Evolutionary conservation across 1,140 invertebrate species (phyloP), one percentile per base, ranked within the genome.

Genomic region (Trissolcus basalis): DNA sequence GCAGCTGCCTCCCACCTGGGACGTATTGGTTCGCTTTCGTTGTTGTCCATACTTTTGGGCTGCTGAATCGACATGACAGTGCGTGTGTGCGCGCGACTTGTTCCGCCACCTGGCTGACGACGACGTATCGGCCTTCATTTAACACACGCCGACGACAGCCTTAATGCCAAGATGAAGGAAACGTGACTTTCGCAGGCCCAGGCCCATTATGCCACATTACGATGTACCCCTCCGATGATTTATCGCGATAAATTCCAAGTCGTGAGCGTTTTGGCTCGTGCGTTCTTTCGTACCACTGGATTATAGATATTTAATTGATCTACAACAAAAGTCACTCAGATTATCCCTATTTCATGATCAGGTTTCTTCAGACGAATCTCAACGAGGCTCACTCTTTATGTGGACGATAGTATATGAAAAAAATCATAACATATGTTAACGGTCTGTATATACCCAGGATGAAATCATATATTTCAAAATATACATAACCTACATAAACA

Each of bases 1-100:
- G 68, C 77, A 79, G 77, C 77, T 79, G 77, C 72, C 77, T 79
- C 77, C 77, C 72, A 79, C 72, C 77, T 79, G 77, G 77, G 64
- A 78, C 48, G 49, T 72, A 64, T 74, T 69, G 70, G 45, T 60
- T 77, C 41, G 56, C 51, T 53, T 58, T 68, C 55, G 59, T 36
- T 69, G 69, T 58, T 64, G 65, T 74, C 19, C 53, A 13, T 50
- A 64, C 53, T 54, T 78, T 74, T 68, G 58, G 67, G 59, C 69
- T 39, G 56, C 48, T 60, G 58, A 59, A 67, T 54, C 49, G 39
- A 73, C 65, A 50, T 65, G 61, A 54, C 45, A 19, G 56, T 50
- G 50, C 59, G 44, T 59, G 65, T 41, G 70, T 59, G 61, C 35
- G 68, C 48, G 44, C 53, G 44, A 27, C 19, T 49, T 54, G 36